Conservation (phyloP, 2,888 invertebrate species). For the Acronicta aceris region DNA sequence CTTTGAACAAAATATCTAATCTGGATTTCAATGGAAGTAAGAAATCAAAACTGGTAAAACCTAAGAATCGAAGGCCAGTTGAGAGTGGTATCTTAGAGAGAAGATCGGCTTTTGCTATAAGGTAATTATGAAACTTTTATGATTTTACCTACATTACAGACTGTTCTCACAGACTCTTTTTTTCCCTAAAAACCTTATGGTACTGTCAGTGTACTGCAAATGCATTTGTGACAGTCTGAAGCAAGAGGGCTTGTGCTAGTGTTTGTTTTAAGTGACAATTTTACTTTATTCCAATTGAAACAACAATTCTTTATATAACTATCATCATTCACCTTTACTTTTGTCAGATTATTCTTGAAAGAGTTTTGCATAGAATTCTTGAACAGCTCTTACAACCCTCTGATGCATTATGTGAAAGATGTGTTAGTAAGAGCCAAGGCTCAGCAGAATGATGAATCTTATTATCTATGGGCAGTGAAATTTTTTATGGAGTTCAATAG, state of each 20-base stretch:
- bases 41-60: slow-evolving; percentile 86
- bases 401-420: slow-evolving; percentile 96
- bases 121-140: slow-evolving; percentile 72
- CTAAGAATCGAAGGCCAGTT: slow-evolving; percentile 93
- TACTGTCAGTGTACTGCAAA: too few relatives aligned
- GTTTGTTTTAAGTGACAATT: too few relatives aligned
- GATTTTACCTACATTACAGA: too few relatives aligned
- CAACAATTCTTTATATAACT: too few relatives aligned
- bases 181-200: too few relatives aligned
- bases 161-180: too few relatives aligned
- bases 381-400: slow-evolving; percentile 96
- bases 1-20: slow-evolving; percentile 93
- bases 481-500: slow-evolving; percentile 99
- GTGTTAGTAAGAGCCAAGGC: slow-evolving; percentile 91
- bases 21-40: slow-evolving; percentile 94
- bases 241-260: too few relatives aligned
- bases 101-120: slow-evolving; percentile 96
- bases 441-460: slow-evolving; percentile 96
- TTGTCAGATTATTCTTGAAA: slow-evolving; percentile 94
- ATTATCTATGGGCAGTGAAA: slow-evolving; percentile 97
- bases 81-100: slow-evolving; percentile 92
- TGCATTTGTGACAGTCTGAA: too few relatives aligned
- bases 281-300: too few relatives aligned
- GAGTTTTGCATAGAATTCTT: slow-evolving; percentile 98
- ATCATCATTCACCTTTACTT: slow-evolving; percentile 70